Conservation (phyloP, 2,113 vertebrate genomes). For the Vulpes ferrilata region DNA sequence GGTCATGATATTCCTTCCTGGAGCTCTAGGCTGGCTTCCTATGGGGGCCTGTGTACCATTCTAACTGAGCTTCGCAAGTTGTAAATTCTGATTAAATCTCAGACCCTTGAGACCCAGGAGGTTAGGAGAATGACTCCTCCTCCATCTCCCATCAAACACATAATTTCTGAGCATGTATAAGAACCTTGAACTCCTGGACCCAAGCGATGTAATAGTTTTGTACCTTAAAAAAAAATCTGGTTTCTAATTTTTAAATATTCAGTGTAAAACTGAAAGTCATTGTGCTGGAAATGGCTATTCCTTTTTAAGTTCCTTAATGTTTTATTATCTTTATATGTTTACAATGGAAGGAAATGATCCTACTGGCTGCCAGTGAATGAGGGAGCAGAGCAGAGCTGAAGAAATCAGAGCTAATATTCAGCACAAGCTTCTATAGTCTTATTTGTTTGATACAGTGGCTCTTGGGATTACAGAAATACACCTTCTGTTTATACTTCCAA, state of each 20-base stretch:
- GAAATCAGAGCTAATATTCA: background rate
- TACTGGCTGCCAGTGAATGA: background rate
- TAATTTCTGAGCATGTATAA: background rate
- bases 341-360: background rate
- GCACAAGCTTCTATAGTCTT: background rate
- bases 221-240: background rate
- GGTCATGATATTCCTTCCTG: background rate
- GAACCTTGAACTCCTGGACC: background rate
- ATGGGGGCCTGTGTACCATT: background rate
- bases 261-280: background rate
- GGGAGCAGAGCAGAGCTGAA: background rate
- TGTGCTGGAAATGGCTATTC: background rate
- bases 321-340: slow-evolving; percentile 17
- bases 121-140: background rate
- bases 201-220: background rate
- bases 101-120: background rate
- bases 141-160: background rate
- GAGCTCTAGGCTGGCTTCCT: background rate
- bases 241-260: slow-evolving; percentile 7
- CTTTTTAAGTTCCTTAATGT: slow-evolving; percentile 35
- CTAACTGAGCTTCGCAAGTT: background rate
- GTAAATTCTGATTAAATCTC: background rate
- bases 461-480: slow-evolving; percentile 56
- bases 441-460: slow-evolving; percentile 31
- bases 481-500: slow-evolving; percentile 79